phyloP scores from a whole-genome alignment of 2,797 vertebrate genomes.

The Enteromius afrohamiltoni region DNA sequence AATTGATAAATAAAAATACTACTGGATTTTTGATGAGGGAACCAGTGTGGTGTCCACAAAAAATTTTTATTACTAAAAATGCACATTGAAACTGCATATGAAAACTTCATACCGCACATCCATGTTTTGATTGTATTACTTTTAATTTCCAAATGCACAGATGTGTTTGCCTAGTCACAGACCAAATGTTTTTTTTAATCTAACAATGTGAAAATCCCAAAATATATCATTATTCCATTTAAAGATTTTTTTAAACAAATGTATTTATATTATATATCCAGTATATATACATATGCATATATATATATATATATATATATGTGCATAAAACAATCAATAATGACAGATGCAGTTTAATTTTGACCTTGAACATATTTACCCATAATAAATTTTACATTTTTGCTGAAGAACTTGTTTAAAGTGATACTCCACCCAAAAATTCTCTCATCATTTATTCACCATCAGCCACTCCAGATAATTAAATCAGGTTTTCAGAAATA shows the following conservation, averaged over 20 bases:
- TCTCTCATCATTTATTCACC: neutral
- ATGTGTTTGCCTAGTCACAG: neutral
- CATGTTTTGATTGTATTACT: too few species aligned
- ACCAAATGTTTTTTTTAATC: neutral
- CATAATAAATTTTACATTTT: neutral
- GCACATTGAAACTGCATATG: neutral
- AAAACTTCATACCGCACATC: neutral
- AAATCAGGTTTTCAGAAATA: neutral
- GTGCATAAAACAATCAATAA: neutral
- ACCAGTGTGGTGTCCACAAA: neutral
- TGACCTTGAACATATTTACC: neutral
- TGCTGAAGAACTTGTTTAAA: neutral
- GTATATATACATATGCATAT: too few species aligned
- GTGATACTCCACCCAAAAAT: neutral
- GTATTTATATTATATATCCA: too few species aligned
- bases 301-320: neutral
- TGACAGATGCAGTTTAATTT: neutral
- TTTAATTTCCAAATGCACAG: neutral
- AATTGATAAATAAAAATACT: neutral
- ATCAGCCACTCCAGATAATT: neutral
- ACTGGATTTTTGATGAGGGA: neutral
- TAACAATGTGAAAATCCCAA: neutral
- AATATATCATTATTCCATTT: neutral
- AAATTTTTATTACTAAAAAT: neutral
- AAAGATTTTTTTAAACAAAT: neutral